Conservation (phyloP, 1,140 invertebrate genomes). For the Apocrypta bakeri region DNA sequence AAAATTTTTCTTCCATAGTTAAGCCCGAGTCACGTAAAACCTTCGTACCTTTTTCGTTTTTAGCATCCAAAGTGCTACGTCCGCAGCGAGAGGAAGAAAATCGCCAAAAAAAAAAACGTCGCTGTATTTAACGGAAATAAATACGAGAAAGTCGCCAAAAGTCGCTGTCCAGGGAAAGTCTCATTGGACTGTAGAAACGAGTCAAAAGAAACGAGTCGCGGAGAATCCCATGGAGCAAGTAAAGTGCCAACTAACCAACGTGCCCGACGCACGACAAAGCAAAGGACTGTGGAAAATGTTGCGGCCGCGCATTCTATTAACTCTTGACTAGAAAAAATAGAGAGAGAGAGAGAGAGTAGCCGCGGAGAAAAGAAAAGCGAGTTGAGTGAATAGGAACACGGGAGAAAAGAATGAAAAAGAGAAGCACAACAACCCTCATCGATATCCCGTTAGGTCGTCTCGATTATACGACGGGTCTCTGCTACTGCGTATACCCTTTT, state of each 20-base stretch:
- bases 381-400: slow-evolving; percentile 1
- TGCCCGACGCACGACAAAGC: neutral
- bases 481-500: slow-evolving; percentile 12
- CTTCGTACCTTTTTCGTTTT: slow-evolving; percentile 19
- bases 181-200: neutral
- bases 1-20: neutral
- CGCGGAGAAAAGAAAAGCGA: neutral
- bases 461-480: slow-evolving; percentile 26
- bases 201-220: neutral
- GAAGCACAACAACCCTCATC: slow-evolving; percentile 30
- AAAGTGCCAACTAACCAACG: neutral
- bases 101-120: neutral
- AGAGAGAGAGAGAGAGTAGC: neutral
- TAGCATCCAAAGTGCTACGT: neutral
- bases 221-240: neutral
- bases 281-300: slow-evolving; percentile 39
- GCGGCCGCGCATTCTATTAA: neutral
- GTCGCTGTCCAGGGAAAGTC: slow-evolving; percentile 22
- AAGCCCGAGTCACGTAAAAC: neutral
- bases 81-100: neutral
- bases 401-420: slow-evolving; percentile 8
- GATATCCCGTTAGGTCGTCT: slow-evolving; percentile 67
- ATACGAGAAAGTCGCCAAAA: slow-evolving; percentile 22
- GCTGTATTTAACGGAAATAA: neutral
- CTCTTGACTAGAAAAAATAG: neutral